Conservation (phyloP, 1,140 invertebrate species). For the Ridgeia piscesae region DNA sequence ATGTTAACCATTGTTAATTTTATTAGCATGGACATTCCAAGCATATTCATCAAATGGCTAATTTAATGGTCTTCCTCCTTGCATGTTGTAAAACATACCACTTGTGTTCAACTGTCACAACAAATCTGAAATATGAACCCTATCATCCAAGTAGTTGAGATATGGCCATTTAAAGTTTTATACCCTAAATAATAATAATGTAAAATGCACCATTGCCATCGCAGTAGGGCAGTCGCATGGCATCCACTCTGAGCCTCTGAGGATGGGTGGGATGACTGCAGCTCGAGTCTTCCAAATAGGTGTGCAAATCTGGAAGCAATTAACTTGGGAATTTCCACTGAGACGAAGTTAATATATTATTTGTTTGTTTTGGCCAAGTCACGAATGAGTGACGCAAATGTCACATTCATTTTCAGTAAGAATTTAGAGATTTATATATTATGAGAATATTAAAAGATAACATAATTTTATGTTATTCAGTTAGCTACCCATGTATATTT, state of each 20-base stretch:
- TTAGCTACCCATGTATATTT: no score
- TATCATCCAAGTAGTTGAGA: not conserved
- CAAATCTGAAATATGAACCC: not conserved
- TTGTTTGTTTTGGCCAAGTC: not conserved
- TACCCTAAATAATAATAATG: not conserved
- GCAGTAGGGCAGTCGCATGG: not conserved
- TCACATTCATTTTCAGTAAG: not conserved
- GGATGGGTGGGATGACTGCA: not conserved
- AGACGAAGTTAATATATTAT: not conserved
- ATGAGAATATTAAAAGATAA: no score
- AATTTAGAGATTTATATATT: no score
- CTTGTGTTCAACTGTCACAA: not conserved
- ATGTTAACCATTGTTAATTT: no score
- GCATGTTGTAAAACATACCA: not conserved
- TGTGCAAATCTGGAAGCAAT: not conserved
- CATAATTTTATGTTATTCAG: no score
- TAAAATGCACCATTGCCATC: not conserved
- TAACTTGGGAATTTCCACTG: not conserved
- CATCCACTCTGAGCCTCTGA: no score
- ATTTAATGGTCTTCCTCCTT: no score
- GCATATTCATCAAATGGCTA: not conserved
- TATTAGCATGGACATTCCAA: not conserved
- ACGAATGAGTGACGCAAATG: not conserved
- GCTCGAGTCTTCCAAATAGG: not conserved
- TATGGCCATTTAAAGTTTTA: not conserved